Conservation (phyloP, 2,113 vertebrate species). For the Clarias batrachus region DNA sequence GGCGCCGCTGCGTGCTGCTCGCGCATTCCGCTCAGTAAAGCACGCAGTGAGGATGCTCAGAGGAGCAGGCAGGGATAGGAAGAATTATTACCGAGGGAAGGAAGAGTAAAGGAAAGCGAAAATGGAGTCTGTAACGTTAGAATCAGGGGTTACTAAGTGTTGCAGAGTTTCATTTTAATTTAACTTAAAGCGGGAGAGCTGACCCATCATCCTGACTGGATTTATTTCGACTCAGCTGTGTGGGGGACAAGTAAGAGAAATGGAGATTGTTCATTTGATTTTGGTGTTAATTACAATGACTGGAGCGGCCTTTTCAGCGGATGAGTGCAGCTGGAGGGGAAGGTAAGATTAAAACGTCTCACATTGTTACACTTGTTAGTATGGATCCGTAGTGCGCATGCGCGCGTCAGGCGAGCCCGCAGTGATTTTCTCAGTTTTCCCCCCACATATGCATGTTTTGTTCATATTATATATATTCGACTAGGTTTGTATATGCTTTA, state of each 20-base stretch:
- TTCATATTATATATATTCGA: neutral
- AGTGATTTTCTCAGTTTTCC: neutral
- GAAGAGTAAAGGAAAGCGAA: too few relatives aligned
- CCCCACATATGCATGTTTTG: neutral
- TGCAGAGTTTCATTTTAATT: neutral
- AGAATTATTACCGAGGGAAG: neutral
- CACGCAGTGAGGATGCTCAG: neutral
- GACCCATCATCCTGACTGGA: neutral
- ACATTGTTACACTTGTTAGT: too few relatives aligned
- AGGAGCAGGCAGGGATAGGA: too few relatives aligned
- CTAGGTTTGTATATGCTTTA: neutral
- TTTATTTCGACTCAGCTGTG: neutral
- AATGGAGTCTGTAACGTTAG: neutral
- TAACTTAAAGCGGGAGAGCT: neutral
- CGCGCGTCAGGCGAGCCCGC: neutral
- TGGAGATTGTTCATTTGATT: neutral
- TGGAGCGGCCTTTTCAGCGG: conserved; percentile 59
- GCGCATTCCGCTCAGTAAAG: neutral
- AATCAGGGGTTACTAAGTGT: neutral
- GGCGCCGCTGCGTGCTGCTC: neutral
- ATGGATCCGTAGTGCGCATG: neutral
- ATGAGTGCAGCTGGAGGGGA: conserved; percentile 86
- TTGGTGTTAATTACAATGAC: neutral
- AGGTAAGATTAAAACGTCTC: conserved; percentile 69
- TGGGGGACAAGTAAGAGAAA: neutral